phyloP scores from a whole-genome alignment of 2,888 invertebrate genomes.

The Mythimna albipuncta region DNA sequence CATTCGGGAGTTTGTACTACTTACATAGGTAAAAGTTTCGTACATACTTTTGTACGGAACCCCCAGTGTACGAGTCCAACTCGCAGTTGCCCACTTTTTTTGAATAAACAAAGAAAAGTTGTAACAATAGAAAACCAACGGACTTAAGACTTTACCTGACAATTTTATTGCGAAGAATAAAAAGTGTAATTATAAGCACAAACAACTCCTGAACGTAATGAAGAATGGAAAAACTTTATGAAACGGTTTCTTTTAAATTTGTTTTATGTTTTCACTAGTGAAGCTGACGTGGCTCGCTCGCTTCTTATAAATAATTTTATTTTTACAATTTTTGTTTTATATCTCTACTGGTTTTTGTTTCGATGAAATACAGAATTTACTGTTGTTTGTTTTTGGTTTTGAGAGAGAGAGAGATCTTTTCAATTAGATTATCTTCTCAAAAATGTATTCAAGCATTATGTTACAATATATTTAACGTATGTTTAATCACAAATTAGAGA shows the following conservation, averaged over 20 bases:
- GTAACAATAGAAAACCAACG: conserved; percentile 50
- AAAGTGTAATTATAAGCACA: conserved; percentile 61
- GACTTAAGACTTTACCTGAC: conserved; percentile 39
- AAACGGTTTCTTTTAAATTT: conserved; percentile 45
- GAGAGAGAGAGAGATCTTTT: too few relatives aligned
- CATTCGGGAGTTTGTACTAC: too few relatives aligned
- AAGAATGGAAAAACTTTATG: conserved; percentile 46
- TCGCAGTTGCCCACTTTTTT: conserved; percentile 9
- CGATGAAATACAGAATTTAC: too few relatives aligned
- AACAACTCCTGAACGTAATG: conserved; percentile 52
- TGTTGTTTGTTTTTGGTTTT: too few relatives aligned
- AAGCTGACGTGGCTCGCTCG: neutral
- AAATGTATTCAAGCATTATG: too few relatives aligned
- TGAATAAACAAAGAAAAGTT: conserved; percentile 33
- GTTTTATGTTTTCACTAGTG: conserved; percentile 25
- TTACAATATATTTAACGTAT: too few relatives aligned
- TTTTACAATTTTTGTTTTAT: neutral
- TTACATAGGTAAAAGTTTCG: too few relatives aligned
- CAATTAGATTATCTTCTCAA: too few relatives aligned
- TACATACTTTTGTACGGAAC: too few relatives aligned
- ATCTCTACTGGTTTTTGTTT: too few relatives aligned
- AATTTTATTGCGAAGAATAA: conserved; percentile 55
- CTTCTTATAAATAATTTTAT: neutral
- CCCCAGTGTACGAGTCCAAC: too few relatives aligned
- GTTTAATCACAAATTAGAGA: too few relatives aligned